phyloP scores from a whole-genome alignment of 2,113 vertebrate genomes.

The Forbesichthys papilliferus region DNA sequence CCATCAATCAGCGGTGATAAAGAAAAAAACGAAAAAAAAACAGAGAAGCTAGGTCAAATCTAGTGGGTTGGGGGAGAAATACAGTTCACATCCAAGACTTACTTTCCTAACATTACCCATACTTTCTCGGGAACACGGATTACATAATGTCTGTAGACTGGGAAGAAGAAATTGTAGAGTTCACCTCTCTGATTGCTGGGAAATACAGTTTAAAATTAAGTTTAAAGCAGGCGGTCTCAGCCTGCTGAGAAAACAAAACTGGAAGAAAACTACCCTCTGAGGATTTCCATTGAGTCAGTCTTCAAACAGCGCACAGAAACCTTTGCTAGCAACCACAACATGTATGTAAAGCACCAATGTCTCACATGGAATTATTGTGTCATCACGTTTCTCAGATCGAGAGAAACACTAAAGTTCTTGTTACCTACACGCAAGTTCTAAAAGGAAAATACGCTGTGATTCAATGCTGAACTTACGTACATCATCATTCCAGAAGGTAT shows the following conservation, averaged over 20 bases:
- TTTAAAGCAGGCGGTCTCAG: background rate
- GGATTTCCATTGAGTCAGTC: background rate
- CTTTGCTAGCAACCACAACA: background rate
- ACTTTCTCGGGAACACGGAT: background rate
- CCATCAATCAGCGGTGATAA: conserved; percentile 10
- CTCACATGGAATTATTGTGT: background rate
- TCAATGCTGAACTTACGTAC: too few species aligned
- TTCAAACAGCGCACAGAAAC: background rate
- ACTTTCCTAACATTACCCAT: background rate
- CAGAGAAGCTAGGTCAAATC: background rate
- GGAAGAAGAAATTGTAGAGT: background rate
- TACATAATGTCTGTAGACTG: conserved; percentile 1
- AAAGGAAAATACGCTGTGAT: too few species aligned
- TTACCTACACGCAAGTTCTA: too few species aligned
- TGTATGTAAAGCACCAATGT: background rate
- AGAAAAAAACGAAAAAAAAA: background rate
- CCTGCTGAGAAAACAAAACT: background rate
- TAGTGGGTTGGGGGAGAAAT: background rate
- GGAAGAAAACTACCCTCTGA: background rate
- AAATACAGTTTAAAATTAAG: background rate
- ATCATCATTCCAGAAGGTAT: too few species aligned
- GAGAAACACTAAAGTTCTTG: background rate
- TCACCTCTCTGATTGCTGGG: background rate
- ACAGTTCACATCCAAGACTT: background rate
- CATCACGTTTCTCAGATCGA: background rate